Evolutionary conservation across 1,140 invertebrate species (phyloP), one percentile per base, ranked within the genome.

Genomic region (Drosophila yakuba): DNA sequence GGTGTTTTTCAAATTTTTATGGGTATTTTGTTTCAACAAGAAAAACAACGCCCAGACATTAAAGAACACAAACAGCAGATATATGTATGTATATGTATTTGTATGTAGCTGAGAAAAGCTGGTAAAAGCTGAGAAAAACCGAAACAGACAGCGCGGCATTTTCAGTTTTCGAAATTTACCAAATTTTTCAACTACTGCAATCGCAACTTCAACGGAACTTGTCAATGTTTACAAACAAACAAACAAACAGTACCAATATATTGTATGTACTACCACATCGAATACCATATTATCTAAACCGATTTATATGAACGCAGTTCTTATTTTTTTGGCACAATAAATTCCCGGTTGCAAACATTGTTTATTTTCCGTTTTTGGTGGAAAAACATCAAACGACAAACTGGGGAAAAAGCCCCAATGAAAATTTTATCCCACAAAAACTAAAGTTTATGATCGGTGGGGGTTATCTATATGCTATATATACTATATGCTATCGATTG

Each of bases 181-280:
- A 35, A 73, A 43, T 45, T 45, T 63, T 74, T 47, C 32, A 45
- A 32, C 38, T 67, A 32, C 38, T 73, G 55, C 78, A 81, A 75
- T 78, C 60, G 69, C 61, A 61, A 67, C 47, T 81, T 86, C 83
- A 69, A 45, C 83, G 83, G 83, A 86, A 86, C 83, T 86, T 80
- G 83, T 83, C 83, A 72, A 72, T 86, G 83, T 86, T 86, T 86
- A 88, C 84, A 86, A 86, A 86, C 83, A 85, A 81, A 52, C 35
- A 78, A 78, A 56, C 48, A 82, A 59, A 68, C 78, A 17, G 17
- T 86, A 66, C 69, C 80, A 66, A 86, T 63, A 84, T 56, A 68
- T 32, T 23, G 12, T 32, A 3, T 32, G 32, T 32, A 32, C 8
- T 10, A 69, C 17, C 15, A 39, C 7, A 62, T 44, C 20, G 35